Percentiles rank a stretch among this genome's conserved stretches.
Conservation (phyloP, 2,888 invertebrate species). For the Tineola bisselliella region DNA sequence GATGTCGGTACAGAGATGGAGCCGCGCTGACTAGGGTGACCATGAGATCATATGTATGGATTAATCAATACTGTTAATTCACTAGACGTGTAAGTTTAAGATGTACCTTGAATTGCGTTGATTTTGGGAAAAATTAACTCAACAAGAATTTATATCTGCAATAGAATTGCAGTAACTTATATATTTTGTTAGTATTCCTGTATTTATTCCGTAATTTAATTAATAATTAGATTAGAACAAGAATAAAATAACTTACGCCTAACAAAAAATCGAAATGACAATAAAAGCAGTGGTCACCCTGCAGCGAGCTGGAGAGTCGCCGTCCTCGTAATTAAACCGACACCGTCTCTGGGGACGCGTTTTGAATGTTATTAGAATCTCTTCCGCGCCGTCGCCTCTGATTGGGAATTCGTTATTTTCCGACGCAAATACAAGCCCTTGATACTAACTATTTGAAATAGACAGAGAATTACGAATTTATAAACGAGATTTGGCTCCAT, state of each 20-base stretch:
- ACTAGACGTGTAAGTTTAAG: too few species aligned
- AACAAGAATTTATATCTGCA: too few species aligned
- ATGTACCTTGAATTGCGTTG: too few species aligned
- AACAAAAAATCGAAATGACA: too few species aligned
- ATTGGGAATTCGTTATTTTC: constrained; percentile 51
- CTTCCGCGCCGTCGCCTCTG: constrained; percentile 58
- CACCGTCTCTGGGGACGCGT: constrained; percentile 58
- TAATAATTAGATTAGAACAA: too few species aligned
- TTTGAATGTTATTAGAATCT: constrained; percentile 67
- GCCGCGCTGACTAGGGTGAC: constrained; percentile 6
- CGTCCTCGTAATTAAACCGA: constrained; percentile 60
- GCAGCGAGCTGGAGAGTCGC: constrained; percentile 18
- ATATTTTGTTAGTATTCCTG: too few species aligned
- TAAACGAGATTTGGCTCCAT: neutral
- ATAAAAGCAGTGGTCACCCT: constrained; percentile 8
- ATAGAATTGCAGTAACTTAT: too few species aligned
- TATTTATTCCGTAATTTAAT: too few species aligned
- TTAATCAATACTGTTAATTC: too few species aligned
- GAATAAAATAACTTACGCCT: too few species aligned
- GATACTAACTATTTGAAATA: constrained; percentile 19
- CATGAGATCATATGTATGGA: neutral
- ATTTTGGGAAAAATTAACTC: too few species aligned
- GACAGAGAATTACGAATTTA: neutral
- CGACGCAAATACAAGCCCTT: constrained; percentile 22
- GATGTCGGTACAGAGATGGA: constrained; percentile 41